Evolutionary conservation across 2,888 invertebrate species (phyloP), one percentile per base, ranked within the genome.

Genomic region (Baccha elongata): DNA sequence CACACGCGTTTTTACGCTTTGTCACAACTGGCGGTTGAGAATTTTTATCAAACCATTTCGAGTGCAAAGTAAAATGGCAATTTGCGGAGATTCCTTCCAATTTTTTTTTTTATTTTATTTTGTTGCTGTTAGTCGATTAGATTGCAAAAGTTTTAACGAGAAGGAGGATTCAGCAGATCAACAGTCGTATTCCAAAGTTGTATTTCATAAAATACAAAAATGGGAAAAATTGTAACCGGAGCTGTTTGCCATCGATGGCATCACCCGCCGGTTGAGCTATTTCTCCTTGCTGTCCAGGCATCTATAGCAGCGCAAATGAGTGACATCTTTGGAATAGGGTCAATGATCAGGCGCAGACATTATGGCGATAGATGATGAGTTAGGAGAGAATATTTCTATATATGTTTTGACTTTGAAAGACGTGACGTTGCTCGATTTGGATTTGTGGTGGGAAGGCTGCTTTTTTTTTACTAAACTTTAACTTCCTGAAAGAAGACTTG

Each of bases 71-170:
- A 84, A 60, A 84, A 85, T 84, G 84, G 74, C 85, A 84, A 84
- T 85, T 81, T 84, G 84, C 86, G 84, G 80, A 86, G 86, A 85
- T 87, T 84, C 85, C 87, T 87, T 74, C 35, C 44, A 48, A 40
- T 58, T 72, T 42, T 58, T 65, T 44, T 23, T 40, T 53, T 37
- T 50, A 52, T 48, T 35, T 37, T 29, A 15, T 11, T 13, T 5
- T 53, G n/a, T 10, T 46, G 26, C 53, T 26, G 8, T 13, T 50
- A 15, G 29, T 17, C 11, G 29, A 21, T 15, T 65, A 50, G 64
- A 64, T 65, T 55, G 42, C 37, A n/a, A 44, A 40, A 37, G 26
- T 60, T 58, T 62, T 52, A 67, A 75, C 71, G 65, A 58, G 55
- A 81, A 83, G 76, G 67, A 72, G 72, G 74, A 65, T 65, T 17